Percentiles rank a stretch among this genome's conserved stretches.
Evolutionary conservation across 2,797 vertebrate genomes (phyloP).

Genomic region (Karalla daura): DNA sequence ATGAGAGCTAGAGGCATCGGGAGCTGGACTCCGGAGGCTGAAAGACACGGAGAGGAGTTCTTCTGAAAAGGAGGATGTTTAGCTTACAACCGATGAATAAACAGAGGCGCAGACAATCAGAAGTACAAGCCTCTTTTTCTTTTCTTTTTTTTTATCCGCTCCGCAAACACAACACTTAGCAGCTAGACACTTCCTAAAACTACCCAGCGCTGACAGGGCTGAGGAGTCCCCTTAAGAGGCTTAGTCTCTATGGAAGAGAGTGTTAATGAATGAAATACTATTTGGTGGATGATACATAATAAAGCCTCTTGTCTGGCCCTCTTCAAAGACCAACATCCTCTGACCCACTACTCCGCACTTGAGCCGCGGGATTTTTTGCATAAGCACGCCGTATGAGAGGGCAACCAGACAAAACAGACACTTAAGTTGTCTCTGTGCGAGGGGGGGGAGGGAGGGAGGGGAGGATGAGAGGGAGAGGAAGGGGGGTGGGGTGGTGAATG

Average conservation of each 20-base stretch:
- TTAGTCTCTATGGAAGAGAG: conserved; percentile 81
- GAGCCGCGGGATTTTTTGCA: conserved; percentile 85
- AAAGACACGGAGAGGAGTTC: neutral
- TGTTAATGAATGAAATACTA: conserved; percentile 88
- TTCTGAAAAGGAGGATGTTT: neutral
- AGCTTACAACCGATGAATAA: conserved; percentile 10
- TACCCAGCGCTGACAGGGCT: conserved; percentile 47
- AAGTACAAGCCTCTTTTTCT: conserved; percentile 33
- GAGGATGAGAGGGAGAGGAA: conserved; percentile 74
- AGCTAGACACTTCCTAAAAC: conserved; percentile 67
- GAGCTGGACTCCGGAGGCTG: neutral
- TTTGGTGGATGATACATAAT: conserved; percentile 87
- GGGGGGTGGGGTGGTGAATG: conserved; percentile 70
- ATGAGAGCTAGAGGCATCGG: neutral
- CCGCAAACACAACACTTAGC: conserved; percentile 65
- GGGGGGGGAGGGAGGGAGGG: conserved; percentile 76
- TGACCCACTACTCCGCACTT: conserved; percentile 87
- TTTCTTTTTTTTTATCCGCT: conserved; percentile 36
- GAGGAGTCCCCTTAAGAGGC: conserved; percentile 82
- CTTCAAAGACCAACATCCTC: conserved; percentile 91
- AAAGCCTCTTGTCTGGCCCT: conserved; percentile 84
- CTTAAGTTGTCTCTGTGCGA: conserved; percentile 81
- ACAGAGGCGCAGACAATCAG: conserved; percentile 29
- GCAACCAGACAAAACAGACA: conserved; percentile 94
- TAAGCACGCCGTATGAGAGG: conserved; percentile 84